Evolutionary conservation across 2,797 vertebrate species (phyloP).

Genomic region (Alosa sapidissima): DNA sequence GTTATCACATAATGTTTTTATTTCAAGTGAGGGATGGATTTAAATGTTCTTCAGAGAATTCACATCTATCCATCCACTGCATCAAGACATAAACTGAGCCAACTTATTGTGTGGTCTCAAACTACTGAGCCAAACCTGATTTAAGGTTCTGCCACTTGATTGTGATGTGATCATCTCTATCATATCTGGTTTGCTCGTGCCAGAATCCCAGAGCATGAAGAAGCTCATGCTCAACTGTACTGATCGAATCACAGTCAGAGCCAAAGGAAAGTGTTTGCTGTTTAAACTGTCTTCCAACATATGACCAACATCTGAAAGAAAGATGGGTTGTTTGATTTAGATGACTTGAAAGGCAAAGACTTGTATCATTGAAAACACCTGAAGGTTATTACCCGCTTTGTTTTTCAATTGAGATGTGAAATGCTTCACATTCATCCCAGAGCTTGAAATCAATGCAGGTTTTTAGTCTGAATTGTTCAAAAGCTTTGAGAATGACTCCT

Average conservation of each 20-base stretch:
- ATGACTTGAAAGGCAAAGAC: too few relatives aligned
- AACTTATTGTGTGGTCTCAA: too few relatives aligned
- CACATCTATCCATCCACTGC: too few relatives aligned
- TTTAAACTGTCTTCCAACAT: constrained; percentile 59
- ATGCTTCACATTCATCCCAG: constrained; percentile 69
- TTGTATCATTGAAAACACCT: too few relatives aligned
- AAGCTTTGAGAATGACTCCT: constrained; percentile 79
- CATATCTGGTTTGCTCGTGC: background rate
- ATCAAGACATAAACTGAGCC: too few relatives aligned
- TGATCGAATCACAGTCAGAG: constrained; percentile 5
- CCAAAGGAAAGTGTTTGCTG: too few relatives aligned
- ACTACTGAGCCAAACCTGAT: constrained; percentile 4
- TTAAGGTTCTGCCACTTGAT: constrained; percentile 66
- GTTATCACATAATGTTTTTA: too few relatives aligned
- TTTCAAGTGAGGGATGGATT: too few relatives aligned
- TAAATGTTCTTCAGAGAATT: too few relatives aligned
- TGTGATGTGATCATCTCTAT: background rate
- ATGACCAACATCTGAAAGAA: constrained; percentile 80
- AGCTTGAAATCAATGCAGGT: constrained; percentile 88
- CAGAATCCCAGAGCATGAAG: constrained; percentile 45
- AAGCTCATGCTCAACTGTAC: constrained; percentile 65
- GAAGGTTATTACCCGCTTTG: constrained; percentile 69
- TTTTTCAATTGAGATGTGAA: constrained; percentile 78
- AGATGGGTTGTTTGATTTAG: background rate
- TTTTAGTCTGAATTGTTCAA: constrained; percentile 85